phyloP scores from a whole-genome alignment of 2,113 vertebrate genomes.

The Amblyopsis rosae region DNA sequence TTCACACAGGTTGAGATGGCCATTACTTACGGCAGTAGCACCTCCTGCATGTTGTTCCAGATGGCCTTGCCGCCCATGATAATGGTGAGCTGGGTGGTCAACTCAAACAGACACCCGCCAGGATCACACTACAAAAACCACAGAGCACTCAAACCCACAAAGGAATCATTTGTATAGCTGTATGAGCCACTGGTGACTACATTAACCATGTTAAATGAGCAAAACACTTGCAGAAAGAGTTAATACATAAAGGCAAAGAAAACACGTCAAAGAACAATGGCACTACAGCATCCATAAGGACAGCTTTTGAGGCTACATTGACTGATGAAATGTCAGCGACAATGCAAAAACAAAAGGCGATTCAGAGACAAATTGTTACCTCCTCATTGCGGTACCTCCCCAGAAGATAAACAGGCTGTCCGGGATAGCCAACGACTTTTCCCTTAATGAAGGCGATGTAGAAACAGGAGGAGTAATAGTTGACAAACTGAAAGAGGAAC shows the following conservation, averaged over 20 bases:
- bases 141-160: background rate
- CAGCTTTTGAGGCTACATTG: no score
- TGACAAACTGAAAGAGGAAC: slow-evolving; percentile 96
- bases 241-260: background rate
- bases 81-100: slow-evolving; percentile 90
- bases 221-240: no score
- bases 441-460: slow-evolving; percentile 96
- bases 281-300: background rate
- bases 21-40: slow-evolving; percentile 88
- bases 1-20: background rate
- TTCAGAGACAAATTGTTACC: slow-evolving; percentile 62
- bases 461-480: slow-evolving; percentile 96
- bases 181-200: no score
- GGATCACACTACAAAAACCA: slow-evolving; percentile 86
- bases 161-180: background rate
- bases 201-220: no score
- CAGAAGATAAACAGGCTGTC: slow-evolving; percentile 85
- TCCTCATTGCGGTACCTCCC: slow-evolving; percentile 91
- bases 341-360: background rate
- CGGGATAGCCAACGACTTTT: slow-evolving; percentile 88
- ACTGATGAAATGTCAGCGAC: no score
- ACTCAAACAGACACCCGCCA: slow-evolving; percentile 89
- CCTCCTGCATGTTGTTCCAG: slow-evolving; percentile 95
- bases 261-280: background rate
- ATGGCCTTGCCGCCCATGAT: slow-evolving; percentile 96